phyloP scores from a whole-genome alignment of 2,797 vertebrate genomes.

The Melanotaenia trifasciata region DNA sequence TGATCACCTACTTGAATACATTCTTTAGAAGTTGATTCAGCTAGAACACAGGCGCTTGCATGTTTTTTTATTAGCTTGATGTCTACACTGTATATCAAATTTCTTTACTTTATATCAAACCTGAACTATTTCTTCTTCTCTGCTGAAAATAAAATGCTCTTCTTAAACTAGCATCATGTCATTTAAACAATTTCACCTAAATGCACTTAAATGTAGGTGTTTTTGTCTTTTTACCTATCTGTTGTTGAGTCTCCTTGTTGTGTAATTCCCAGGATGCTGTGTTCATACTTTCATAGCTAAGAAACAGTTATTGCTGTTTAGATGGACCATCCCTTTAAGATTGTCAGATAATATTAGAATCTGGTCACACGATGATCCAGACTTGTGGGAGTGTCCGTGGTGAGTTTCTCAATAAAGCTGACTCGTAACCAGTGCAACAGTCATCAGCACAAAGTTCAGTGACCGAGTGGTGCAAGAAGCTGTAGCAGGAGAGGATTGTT shows the following conservation, averaged over 20 bases:
- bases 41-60: too few relatives aligned
- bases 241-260: too few relatives aligned
- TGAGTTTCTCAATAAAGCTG: constrained; percentile 65
- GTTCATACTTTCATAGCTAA: background rate
- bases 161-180: background rate
- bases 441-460: constrained; percentile 79
- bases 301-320: background rate
- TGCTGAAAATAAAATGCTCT: background rate
- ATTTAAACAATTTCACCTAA: background rate
- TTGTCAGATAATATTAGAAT: background rate
- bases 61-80: too few relatives aligned
- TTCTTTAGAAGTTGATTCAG: too few relatives aligned
- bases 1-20: too few relatives aligned
- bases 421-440: constrained; percentile 48
- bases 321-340: background rate
- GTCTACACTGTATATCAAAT: background rate
- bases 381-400: constrained; percentile 37
- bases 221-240: too few relatives aligned
- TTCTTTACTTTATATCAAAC: background rate
- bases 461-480: constrained; percentile 59
- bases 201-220: too few relatives aligned
- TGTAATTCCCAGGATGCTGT: background rate
- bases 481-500: background rate
- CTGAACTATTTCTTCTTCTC: too few relatives aligned
- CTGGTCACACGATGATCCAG: background rate